Evolutionary conservation across 2,797 vertebrate species (phyloP).

Genomic region (Gadopsis marmoratus): DNA sequence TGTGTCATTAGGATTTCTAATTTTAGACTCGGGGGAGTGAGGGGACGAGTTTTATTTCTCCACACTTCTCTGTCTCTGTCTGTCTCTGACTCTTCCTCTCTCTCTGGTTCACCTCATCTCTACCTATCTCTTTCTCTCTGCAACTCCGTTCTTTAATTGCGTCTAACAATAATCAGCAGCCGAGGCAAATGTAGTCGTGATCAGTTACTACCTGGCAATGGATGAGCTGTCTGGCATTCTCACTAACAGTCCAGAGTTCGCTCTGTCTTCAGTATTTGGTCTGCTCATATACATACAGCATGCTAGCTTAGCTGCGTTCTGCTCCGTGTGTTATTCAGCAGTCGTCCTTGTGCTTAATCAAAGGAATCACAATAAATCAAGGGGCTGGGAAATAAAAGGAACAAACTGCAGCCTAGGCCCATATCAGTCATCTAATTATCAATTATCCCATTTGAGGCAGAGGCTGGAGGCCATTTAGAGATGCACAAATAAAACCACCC

Average conservation of each 20-base stretch:
- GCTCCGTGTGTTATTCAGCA: slow-evolving; percentile 33
- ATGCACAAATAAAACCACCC: slow-evolving; percentile 11
- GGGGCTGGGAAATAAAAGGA: slow-evolving; percentile 37
- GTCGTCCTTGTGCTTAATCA: slow-evolving; percentile 32
- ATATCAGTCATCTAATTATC: slow-evolving; percentile 49
- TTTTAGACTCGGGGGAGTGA: slow-evolving; percentile 60
- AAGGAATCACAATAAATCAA: slow-evolving; percentile 46
- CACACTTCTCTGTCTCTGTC: slow-evolving; percentile 17
- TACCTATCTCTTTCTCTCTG: slow-evolving; percentile 34
- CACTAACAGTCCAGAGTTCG: slow-evolving; percentile 11
- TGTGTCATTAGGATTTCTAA: slow-evolving; percentile 71
- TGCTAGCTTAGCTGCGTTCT: slow-evolving; percentile 23
- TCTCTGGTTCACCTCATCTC: slow-evolving; percentile 30
- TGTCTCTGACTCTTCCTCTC: slow-evolving; percentile 8
- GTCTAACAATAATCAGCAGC: slow-evolving; percentile 42
- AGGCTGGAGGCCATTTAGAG: slow-evolving; percentile 19
- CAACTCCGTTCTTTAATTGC: slow-evolving; percentile 50
- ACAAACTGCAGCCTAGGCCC: slow-evolving; percentile 27
- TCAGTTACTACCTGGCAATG: slow-evolving; percentile 37
- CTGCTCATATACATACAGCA: background rate
- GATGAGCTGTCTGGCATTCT: slow-evolving; percentile 41
- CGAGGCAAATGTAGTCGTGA: slow-evolving; percentile 44
- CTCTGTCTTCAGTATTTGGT: slow-evolving; percentile 19
- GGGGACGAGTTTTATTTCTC: slow-evolving; percentile 41
- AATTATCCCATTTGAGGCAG: slow-evolving; percentile 36